A percentile compares a stretch with the other conserved stretches of the same genome.
phyloP scores from a whole-genome alignment of 2,797 vertebrate genomes.

The Serranus cabrilla region DNA sequence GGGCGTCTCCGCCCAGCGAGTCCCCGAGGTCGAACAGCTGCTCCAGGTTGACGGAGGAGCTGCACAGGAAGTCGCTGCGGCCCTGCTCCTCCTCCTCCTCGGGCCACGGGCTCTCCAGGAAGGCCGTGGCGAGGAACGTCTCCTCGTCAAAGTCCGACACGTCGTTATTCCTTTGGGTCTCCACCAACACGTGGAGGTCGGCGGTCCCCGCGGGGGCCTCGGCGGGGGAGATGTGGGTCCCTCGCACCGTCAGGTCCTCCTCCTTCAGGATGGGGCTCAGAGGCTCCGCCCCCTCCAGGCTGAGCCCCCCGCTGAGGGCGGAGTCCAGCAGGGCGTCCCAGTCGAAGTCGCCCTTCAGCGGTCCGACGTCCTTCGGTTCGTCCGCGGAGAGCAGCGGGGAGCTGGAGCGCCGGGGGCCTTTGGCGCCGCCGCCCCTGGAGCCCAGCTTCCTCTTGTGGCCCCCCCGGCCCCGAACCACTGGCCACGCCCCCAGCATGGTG shows the following conservation, averaged over 20 bases:
- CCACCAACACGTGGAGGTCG: constrained; percentile 72
- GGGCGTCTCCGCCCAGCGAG: constrained; percentile 82
- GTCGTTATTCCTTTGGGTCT: constrained; percentile 79
- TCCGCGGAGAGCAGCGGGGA: constrained; percentile 89
- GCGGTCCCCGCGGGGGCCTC: constrained; percentile 58
- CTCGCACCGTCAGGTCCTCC: constrained; percentile 86
- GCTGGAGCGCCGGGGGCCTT: constrained; percentile 82
- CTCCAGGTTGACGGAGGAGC: constrained; percentile 85
- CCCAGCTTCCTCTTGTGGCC: constrained; percentile 88
- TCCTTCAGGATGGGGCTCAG: constrained; percentile 84
- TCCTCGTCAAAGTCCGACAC: constrained; percentile 89
- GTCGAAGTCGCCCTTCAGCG: constrained; percentile 95
- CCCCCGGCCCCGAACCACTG: constrained; percentile 64
- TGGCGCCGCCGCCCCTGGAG: constrained; percentile 76
- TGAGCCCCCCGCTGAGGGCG: constrained; percentile 88
- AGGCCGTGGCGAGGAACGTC: constrained; percentile 92
- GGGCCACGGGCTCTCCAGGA: constrained; percentile 93
- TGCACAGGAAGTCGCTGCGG: constrained; percentile 86
- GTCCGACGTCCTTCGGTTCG: constrained; percentile 90
- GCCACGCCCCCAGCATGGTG: constrained; percentile 82
- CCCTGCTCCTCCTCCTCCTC: constrained; percentile 84
- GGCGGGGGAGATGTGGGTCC: constrained; percentile 78
- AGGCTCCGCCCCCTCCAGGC: constrained; percentile 87
- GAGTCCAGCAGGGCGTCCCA: constrained; percentile 94
- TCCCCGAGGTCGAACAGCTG: constrained; percentile 90